phyloP scores from a whole-genome alignment of 92 coral and sea anemone species.

The Umimayanthus chanpuru region DNA sequence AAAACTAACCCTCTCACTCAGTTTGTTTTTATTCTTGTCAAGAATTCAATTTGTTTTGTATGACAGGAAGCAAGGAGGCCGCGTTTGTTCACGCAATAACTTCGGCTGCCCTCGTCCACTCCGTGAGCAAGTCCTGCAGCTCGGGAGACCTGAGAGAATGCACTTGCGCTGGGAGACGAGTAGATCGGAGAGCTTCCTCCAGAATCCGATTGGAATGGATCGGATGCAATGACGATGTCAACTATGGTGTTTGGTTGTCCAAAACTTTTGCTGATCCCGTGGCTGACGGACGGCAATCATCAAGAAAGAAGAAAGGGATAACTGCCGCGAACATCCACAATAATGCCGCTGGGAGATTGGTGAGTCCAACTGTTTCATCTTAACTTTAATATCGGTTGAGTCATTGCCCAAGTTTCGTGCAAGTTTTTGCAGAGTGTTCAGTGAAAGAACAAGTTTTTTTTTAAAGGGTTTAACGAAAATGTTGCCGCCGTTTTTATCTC shows the following conservation, averaged over 20 bases:
- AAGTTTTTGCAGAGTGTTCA: background rate
- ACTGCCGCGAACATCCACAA: constrained; percentile 88
- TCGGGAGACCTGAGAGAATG: constrained; percentile 16
- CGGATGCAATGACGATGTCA: constrained; percentile 84
- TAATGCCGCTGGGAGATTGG: constrained; percentile 91
- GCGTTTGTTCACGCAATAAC: constrained; percentile 96
- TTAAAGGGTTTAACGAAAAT: background rate
- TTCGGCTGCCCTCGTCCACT: constrained; percentile 15
- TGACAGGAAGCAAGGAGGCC: constrained; percentile 91
- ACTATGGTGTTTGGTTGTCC: constrained; percentile 81
- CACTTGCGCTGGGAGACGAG: background rate
- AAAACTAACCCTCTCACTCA: background rate
- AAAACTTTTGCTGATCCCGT: constrained; percentile 86
- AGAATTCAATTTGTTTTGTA: constrained; percentile 13
- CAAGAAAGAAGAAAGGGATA: constrained; percentile 57
- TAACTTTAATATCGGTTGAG: background rate
- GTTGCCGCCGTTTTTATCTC: background rate
- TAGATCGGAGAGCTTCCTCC: constrained; percentile 5
- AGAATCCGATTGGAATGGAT: constrained; percentile 50
- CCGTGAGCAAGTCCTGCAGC: constrained; percentile 12
- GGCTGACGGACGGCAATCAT: constrained; percentile 39
- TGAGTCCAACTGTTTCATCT: constrained; percentile 32
- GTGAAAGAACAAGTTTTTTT: background rate
- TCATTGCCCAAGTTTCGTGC: background rate
- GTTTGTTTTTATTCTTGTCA: background rate